Base-by-base conservation (phyloP, 2,113 vertebrate genomes). In the Falcunculus frontatus region DNA sequence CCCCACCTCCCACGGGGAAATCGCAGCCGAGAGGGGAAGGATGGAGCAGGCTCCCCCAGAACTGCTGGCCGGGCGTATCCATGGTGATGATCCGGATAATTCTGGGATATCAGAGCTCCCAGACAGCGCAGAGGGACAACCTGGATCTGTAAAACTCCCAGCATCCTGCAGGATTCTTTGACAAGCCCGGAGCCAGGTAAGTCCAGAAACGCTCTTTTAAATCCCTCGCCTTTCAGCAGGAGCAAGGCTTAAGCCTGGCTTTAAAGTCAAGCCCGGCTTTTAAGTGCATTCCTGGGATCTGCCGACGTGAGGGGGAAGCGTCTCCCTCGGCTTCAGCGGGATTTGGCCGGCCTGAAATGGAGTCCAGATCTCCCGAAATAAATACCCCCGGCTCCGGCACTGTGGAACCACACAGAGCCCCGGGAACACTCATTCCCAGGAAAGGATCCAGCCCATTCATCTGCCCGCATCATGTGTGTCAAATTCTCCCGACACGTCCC, bases 361-460 rank as follows among this genome's bases (percentile, higher is more conserved):
- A 95, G 89, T 63, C 94, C 95, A 95, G 93, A 95, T 91, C 93
- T 95, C 91, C 37, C 32, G 15, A 83, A 96, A 89, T 55, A 93
- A 93, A 94, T 65, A 70, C 74, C 77, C 84, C 25, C 2, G 9
- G 50, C 81, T 80, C 82, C 55, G 87, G 84, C 87, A 86, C 91
- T 65, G 92, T 5, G 27, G 96, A 93, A 59, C 76, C 90, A 78
- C 86, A 65, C 49, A 37, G 91, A 93, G 87, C 55, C 89, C 53
- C 26, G 20, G 83, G 93, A 91, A 59, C 44, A 20, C 84, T 87
- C n/a, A 7, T 83, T 94, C 93, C 75, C 93, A 78, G 82, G 59
- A 80, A 62, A 83, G 82, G 87, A 90, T 88, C 55, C 87, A 63
- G 85, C 87, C 93, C 47, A 37, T 86, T 94, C 95, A 88, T 85